Evolutionary conservation across 2,113 vertebrate species (phyloP), one percentile per base, ranked within the genome.

Genomic region (Syngnathus typhle): DNA sequence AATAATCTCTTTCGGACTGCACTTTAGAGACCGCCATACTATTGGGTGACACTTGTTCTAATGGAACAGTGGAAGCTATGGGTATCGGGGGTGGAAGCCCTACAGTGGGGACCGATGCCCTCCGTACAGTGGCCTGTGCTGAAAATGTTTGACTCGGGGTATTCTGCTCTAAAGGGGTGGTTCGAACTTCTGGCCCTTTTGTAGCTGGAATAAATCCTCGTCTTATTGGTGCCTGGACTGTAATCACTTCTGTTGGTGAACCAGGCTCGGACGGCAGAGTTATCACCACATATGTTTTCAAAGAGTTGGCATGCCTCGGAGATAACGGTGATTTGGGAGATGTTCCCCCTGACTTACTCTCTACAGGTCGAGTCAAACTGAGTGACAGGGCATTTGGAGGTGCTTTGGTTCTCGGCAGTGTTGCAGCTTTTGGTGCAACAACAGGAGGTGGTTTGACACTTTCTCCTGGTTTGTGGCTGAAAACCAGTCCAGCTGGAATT

Each of bases 241-340:
- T 89, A 81, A 95, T 88, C 68, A 85, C 76, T 67, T 98, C 95
- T 63, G 94, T 94, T 73, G 96, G 95, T 82, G 95, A 97, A 59
- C 95, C 93, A 72, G 94, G 94, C 77, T 98, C 95, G 79, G 95
- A 98, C 65, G 96, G 96, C 82, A 99, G 90, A 3, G 96, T 99
- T 84, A 99, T 99, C 41, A 99, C 96, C 49, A 97, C 96, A 49
- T 98, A 99, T 0, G 96, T 98, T 85, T 98, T 94, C 70, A 94
- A 91, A 68, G 93, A 92, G 87, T 93, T 96, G 18, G 92, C 84
- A 85, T 93, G 73, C 73, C 94, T 94, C 37, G 96, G 96, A 75
- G 96, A 98, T 61, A 95, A 71, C 11, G 96, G 96, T 61, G 96
- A 98, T 69, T 94, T 96, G 39, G 96, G 96, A 44, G 96, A 98